Conservation (phyloP, 2,888 invertebrate species). For the Axea sp. region DNA sequence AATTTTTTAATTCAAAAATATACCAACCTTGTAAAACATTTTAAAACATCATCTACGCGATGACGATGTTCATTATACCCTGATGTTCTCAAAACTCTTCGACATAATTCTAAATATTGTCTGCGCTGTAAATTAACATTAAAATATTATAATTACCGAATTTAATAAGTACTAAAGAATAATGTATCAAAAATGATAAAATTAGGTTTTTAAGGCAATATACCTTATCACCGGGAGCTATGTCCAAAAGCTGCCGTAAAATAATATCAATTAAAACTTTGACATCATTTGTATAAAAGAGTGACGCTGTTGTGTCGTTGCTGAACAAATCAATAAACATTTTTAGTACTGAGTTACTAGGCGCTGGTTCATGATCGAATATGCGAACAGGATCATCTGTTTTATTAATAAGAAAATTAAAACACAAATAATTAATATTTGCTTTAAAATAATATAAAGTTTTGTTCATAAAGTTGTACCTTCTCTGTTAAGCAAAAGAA, state of each 20-base stretch:
- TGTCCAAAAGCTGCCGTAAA: slow-evolving; percentile 92
- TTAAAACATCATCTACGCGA: slow-evolving; percentile 88
- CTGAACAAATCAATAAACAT: slow-evolving; percentile 93
- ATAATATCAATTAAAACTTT: slow-evolving; percentile 96
- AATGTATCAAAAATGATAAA: too few species aligned
- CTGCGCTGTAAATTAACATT: slow-evolving; percentile 81
- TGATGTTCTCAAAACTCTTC: slow-evolving; percentile 89
- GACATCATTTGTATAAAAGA: slow-evolving; percentile 97
- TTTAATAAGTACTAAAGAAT: too few species aligned
- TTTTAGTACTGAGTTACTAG: slow-evolving; percentile 92
- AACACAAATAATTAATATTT: too few species aligned
- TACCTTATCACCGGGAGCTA: slow-evolving; percentile 92
- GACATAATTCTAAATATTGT: slow-evolving; percentile 89
- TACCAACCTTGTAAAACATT: slow-evolving; percentile 86
- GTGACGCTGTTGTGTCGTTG: slow-evolving; percentile 87
- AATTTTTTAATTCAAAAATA: too few species aligned
- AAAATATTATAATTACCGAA: too few species aligned
- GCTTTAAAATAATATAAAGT: too few species aligned
- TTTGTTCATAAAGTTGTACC: slow-evolving; percentile 80
- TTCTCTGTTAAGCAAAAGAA: slow-evolving; percentile 93
- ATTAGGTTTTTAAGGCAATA: slow-evolving; percentile 60
- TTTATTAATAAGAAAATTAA: slow-evolving; percentile 76
- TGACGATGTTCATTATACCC: slow-evolving; percentile 90
- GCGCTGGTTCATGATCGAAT: slow-evolving; percentile 89
- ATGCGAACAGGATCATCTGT: slow-evolving; percentile 92